phyloP scores from a whole-genome alignment of 2,888 invertebrate species.

The Platycheirus albimanus region DNA sequence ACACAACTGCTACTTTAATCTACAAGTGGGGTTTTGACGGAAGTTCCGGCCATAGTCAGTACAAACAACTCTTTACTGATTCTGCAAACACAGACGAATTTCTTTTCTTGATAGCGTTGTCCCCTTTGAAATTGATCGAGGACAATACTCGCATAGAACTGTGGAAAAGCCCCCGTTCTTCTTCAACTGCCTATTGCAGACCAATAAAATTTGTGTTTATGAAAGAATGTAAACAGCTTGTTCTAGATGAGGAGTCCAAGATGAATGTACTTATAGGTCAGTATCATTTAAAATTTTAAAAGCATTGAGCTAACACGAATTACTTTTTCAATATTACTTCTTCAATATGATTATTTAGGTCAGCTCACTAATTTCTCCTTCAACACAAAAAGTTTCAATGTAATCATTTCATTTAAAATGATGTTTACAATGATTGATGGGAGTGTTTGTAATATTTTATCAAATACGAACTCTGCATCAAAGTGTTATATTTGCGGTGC shows the following conservation, averaged over 20 bases:
- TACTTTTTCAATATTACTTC: background rate
- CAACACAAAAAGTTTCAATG: background rate
- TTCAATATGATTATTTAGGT: background rate
- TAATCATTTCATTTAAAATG: constrained; percentile 3
- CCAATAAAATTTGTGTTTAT: background rate
- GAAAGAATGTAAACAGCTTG: constrained; percentile 9
- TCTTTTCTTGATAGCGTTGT: too few species aligned
- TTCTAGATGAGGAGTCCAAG: background rate
- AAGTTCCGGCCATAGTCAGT: too few species aligned
- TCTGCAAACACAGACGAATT: too few species aligned
- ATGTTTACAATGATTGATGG: too few species aligned
- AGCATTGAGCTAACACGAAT: background rate
- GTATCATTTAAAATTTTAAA: background rate
- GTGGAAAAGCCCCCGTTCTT: too few species aligned
- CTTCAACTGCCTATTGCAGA: background rate
- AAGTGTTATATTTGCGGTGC: constrained; percentile 1
- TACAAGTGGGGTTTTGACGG: too few species aligned
- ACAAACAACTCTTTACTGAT: too few species aligned
- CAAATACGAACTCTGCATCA: background rate
- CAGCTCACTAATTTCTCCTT: background rate
- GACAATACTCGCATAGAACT: too few species aligned
- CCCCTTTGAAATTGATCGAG: too few species aligned
- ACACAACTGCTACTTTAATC: too few species aligned
- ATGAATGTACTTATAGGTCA: too few species aligned
- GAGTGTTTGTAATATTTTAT: too few species aligned